A percentile compares a stretch with the other conserved stretches of the same genome.
phyloP scores from a whole-genome alignment of 1,140 invertebrate genomes.

The Linepithema humile region DNA sequence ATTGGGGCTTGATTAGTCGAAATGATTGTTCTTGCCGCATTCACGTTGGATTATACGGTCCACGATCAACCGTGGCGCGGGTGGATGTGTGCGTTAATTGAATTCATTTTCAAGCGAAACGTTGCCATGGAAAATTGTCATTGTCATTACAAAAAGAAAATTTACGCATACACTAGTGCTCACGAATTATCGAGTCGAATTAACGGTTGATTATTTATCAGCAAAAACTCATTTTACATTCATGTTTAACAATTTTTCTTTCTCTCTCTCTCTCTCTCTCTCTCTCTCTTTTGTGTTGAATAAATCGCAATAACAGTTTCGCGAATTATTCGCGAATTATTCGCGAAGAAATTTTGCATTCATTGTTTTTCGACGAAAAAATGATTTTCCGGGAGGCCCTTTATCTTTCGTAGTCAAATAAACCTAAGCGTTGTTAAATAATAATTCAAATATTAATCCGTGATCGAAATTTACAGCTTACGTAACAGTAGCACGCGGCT shows the following conservation, averaged over 20 bases:
- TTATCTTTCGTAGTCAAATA: not conserved
- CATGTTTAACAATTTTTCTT: too few species aligned
- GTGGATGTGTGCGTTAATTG: constrained; percentile 5
- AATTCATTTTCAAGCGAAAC: constrained; percentile 12
- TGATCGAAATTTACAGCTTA: constrained; percentile 21
- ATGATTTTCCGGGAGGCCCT: not conserved
- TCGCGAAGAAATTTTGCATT: not conserved
- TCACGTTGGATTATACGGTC: not conserved
- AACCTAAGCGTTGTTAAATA: not conserved
- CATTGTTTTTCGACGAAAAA: not conserved
- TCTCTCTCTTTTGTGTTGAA: not conserved
- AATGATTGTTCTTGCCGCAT: constrained; percentile 14
- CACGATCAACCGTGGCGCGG: not conserved
- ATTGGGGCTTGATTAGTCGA: constrained; percentile 51
- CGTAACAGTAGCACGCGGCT: constrained; percentile 17
- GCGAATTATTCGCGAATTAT: not conserved
- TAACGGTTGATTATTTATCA: not conserved
- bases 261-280: too few species aligned
- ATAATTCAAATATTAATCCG: constrained; percentile 26
- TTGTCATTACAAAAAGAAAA: not conserved
- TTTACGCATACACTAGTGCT: not conserved
- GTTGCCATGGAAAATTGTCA: not conserved
- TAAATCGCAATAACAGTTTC: not conserved
- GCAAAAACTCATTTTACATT: not conserved
- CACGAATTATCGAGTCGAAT: not conserved